These are phyloP conservation scores for Lamprotornis superbus DNA, from an alignment of 2,113 vertebrate genomes.

Conservation along the genomic window DNA sequence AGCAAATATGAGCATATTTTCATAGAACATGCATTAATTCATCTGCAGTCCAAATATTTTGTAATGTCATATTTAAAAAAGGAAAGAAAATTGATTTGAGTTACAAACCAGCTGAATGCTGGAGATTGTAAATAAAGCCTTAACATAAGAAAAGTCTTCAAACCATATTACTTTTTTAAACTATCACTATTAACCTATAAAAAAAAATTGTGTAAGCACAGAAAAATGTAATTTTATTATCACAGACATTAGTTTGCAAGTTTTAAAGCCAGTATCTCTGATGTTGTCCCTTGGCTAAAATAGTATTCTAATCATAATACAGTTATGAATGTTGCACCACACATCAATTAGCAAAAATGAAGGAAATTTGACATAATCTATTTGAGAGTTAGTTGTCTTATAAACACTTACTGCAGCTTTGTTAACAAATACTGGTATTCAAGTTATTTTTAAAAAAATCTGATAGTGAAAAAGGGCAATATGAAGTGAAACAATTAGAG, in stretches of 20 bases:
- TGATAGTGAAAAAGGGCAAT: background rate
- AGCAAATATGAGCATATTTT: background rate
- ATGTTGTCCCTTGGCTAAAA: background rate
- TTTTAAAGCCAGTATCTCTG: background rate
- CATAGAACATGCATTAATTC: background rate
- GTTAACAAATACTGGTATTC: background rate
- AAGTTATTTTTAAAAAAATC: background rate
- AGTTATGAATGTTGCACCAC: background rate
- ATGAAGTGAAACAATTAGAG: background rate
- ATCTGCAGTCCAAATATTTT: background rate
- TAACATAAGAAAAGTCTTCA: background rate
- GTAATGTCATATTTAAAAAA: background rate
- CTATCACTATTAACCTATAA: background rate
- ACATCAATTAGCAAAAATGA: background rate
- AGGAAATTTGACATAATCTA: background rate
- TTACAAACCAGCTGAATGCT: background rate
- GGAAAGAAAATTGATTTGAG: background rate
- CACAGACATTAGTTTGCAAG: background rate
- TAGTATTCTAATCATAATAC: background rate
- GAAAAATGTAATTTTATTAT: background rate
- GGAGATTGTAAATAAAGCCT: background rate
- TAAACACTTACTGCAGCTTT: background rate
- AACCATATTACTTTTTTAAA: background rate
- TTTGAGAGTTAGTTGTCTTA: background rate
- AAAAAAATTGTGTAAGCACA: background rate